These are phyloP conservation scores for Melipona bicolor DNA, from an alignment of 2,888 invertebrate genomes.

Conservation along the genomic window DNA sequence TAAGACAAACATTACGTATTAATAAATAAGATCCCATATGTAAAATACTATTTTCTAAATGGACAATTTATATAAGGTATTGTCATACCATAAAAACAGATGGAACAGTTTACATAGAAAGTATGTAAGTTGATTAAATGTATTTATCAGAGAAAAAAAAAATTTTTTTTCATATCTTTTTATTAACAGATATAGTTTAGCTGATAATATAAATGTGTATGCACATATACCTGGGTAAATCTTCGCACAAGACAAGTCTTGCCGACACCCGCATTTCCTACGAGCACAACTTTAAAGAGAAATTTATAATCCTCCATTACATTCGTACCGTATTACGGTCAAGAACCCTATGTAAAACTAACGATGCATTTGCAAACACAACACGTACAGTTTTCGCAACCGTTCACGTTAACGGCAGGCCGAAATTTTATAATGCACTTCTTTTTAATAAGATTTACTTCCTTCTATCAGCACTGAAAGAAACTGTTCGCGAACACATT, in stretches of 20 bases:
- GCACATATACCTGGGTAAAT: slow-evolving; percentile 93
- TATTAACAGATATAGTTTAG: not conserved
- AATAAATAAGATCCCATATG: not conserved
- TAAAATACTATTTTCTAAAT: not conserved
- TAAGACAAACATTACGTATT: slow-evolving; percentile 58
- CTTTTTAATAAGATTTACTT: slow-evolving; percentile 33
- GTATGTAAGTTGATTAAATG: not conserved
- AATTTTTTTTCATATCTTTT: not conserved
- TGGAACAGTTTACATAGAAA: slow-evolving; percentile 8
- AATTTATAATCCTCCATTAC: slow-evolving; percentile 98
- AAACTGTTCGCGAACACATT: slow-evolving; percentile 46
- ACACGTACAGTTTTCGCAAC: slow-evolving; percentile 47
- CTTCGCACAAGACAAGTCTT: slow-evolving; percentile 98
- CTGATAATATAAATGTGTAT: slow-evolving; percentile 1
- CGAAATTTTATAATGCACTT: slow-evolving; percentile 41
- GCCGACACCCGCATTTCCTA: slow-evolving; percentile 99
- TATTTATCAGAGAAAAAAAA: not conserved
- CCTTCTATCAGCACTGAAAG: slow-evolving; percentile 9
- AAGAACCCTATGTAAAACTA: slow-evolving; percentile 44
- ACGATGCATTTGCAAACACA: slow-evolving; percentile 54
- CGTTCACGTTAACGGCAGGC: slow-evolving; percentile 52
- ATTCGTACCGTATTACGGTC: slow-evolving; percentile 53
- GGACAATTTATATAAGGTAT: not conserved
- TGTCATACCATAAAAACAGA: slow-evolving; percentile 4
- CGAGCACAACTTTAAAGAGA: slow-evolving; percentile 98